Evolutionary conservation across 2,888 invertebrate species (phyloP), one percentile per base, ranked within the genome.

Genomic region (Stenchaetothrips biformis): DNA sequence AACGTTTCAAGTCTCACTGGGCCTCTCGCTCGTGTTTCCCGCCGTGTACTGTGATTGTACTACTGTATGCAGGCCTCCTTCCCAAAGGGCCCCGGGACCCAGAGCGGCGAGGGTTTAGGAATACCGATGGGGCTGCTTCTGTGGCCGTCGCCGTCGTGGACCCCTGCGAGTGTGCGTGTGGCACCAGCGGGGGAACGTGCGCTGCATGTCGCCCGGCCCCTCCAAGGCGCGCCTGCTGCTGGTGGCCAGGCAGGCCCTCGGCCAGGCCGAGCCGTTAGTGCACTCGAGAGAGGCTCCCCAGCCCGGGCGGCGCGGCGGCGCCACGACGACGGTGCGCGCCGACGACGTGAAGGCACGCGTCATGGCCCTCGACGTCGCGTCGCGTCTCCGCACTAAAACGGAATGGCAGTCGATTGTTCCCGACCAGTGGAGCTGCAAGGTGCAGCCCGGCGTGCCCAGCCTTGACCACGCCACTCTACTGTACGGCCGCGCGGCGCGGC

Each of bases 351-450:
- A 37, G 37, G 37, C 37, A 37, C 37, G 37, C 37, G 37, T 37
- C 37, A 37, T 53, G 9, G 53, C 16, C 16, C 53, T 16, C 53
- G 9, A 7, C 13, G 13, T 13, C 53, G 53, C 13, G 13, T 53
- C 53, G 53, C 13, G 9, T 53, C 53, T 2, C 13, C 67, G n/a
- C 67, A 21, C 21, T 67, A 67, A 67, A 67, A 67, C 21, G n/a
- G 21, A 67, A 67, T 67, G 67, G 67, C 67, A 67, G 67, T 67
- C 67, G 21, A 21, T 21, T 67, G 67, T 67, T 67, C 21, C n/a
- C 21, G 67, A 2, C 9, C 16, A 53, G 53, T 13, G 53, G 53
- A 16, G 16, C 16, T 8, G 53, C 13, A 18, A 13, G 53, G 11
- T 21, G n/a, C 67, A 21, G 4, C 4, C 53, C 16, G 53, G 4